Evolutionary conservation across 2,888 invertebrate genomes (phyloP), one percentile per base, ranked within the genome.

Genomic region (Clivina fossor): DNA sequence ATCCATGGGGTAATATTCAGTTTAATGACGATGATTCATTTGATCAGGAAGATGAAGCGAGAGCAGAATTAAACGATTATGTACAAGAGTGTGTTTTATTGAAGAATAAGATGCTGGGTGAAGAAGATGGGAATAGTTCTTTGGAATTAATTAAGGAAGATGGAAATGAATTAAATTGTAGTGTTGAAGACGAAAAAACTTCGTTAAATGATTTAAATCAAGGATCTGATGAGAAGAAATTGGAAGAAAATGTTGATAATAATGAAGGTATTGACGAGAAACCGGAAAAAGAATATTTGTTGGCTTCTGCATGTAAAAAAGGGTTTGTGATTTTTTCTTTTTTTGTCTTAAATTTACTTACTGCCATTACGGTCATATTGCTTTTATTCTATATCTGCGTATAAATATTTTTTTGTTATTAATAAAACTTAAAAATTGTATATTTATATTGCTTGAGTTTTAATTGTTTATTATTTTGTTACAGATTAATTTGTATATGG

Each of bases 261-360:
- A 43, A 54, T n/a, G 38, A 44, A 2, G n/a, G 9, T 28, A 43
- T 41, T 19, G 62, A 63, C 43, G 66, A 66, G 48, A 61, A 61
- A 55, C 64, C 67, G 2, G 24, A 65, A 22, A 75, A 76, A 48
- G 79, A 76, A 56, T 77, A 78, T 71, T 71, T 89, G 18, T 73
- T 90, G 58, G 88, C 88, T 26, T 82, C 86, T 40, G 80, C 85
- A 30, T 81, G 83, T 43, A 83, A 79, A 74, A 82, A 82, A 68
- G 81, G 80, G 81, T 83, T 66, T 75, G 76, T 63, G 66, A 69
- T 50, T 62, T 68, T 47, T 60, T 71, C 4, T 74, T 71, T 71
- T 4, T 26, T 19, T 5, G 15, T 18, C 15, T 40, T 18, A 22
- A 8, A 3, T 43, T 32, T 26, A 16, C 4, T 66, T 65, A 53